These are phyloP conservation scores for Aphodius granarius DNA, from an alignment of 2,888 invertebrate genomes.

Conservation along the genomic window DNA sequence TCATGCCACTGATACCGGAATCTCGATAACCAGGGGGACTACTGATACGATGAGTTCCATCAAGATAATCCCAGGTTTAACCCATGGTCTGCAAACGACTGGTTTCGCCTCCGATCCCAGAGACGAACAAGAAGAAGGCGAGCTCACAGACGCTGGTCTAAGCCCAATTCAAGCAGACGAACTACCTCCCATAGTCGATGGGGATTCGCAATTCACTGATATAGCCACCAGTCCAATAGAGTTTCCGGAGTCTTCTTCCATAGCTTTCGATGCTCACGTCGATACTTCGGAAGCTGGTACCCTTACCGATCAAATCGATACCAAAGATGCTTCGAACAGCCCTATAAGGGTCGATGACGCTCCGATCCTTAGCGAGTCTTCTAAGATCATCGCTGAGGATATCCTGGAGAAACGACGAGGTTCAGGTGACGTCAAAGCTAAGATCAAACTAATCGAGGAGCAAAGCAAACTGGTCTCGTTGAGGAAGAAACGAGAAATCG, in stretches of 20 bases:
- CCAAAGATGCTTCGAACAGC: constrained; percentile 58
- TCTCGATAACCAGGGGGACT: constrained; percentile 57
- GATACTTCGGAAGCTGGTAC: constrained; percentile 59
- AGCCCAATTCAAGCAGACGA: constrained; percentile 61
- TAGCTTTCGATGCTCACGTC: constrained; percentile 49
- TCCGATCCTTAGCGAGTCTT: constrained; percentile 5
- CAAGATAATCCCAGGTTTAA: constrained; percentile 46
- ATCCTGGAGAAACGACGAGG: constrained; percentile 48
- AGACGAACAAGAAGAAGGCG: constrained; percentile 55
- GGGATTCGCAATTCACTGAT: constrained; percentile 53
- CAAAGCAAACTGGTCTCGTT: constrained; percentile 49
- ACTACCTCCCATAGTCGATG: constrained; percentile 47
- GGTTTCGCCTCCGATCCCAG: constrained; percentile 55
- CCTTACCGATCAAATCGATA: constrained; percentile 57
- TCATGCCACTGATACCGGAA: constrained; percentile 59
- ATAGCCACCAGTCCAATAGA: constrained; percentile 58
- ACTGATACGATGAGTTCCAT: constrained; percentile 53
- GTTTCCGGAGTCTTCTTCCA: constrained; percentile 52
- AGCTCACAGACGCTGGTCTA: constrained; percentile 59
- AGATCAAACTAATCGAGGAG: constrained; percentile 59
- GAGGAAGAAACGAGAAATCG: constrained; percentile 45
- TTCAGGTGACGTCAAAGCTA: constrained; percentile 60
- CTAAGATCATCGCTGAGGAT: constrained; percentile 47
- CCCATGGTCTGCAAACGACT: constrained; percentile 51
- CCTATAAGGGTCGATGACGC: constrained; percentile 49